A percentile compares a stretch with the other conserved stretches of the same genome.
Evolutionary conservation across 2,888 invertebrate species (phyloP).

Genomic region (Ormyrus nitidulus): DNA sequence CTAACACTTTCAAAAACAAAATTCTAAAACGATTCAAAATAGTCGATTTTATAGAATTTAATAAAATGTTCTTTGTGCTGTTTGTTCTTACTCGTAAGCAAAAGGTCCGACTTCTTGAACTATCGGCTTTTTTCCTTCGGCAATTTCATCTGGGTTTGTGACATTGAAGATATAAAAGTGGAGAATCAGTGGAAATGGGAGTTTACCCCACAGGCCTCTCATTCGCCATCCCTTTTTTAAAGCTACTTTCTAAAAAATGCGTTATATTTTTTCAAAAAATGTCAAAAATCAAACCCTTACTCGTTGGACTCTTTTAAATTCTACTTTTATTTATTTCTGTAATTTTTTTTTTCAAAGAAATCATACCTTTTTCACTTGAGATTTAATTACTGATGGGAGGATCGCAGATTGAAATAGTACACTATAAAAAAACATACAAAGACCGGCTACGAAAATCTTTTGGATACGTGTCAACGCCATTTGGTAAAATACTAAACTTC

Average conservation of each 20-base stretch:
- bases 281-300: too few species aligned
- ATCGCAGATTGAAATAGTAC: conserved; percentile 25
- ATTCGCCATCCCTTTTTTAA: conserved; percentile 34
- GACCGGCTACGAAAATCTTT: conserved; percentile 20
- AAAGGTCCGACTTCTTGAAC: conserved; percentile 89
- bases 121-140: conserved; percentile 83
- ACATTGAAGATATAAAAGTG: conserved; percentile 88
- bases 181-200: conserved; percentile 86
- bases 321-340: not conserved
- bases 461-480: conserved; percentile 24
- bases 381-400: conserved; percentile 9
- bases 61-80: too few species aligned
- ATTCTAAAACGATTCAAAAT: too few species aligned
- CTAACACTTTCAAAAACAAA: too few species aligned
- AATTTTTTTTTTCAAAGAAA: not conserved
- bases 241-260: conserved; percentile 23
- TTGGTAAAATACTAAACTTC: not conserved
- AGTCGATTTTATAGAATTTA: too few species aligned
- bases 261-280: not conserved
- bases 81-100: conserved; percentile 85
- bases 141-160: conserved; percentile 86
- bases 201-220: conserved; percentile 85
- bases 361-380: conserved; percentile 29
- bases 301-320: not conserved
- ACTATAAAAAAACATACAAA: conserved; percentile 25